Base-by-base conservation (phyloP, 92 coral and sea anemone species). In the Porites evermanni region DNA sequence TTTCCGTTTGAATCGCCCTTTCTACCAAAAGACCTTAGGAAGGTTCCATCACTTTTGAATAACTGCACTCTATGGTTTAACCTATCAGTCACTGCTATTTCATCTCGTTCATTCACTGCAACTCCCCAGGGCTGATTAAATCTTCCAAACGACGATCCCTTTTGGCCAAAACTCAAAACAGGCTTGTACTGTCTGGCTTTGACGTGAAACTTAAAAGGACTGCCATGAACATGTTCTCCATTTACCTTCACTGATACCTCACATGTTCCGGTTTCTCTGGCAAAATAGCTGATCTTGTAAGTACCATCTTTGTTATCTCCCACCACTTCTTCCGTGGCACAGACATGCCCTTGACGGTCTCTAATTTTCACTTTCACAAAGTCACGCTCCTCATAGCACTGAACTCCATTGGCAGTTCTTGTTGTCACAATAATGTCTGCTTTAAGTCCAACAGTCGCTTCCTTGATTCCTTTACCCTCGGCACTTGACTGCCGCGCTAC, bases 171-270 rank as follows among this genome's bases (percentile, higher is more conserved):
- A 32, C 72, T 65, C 60, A 82, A 66, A 26, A 82, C 79, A 8
- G 83, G 83, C n/a, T 56, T 79, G 58, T 64, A 88, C 67, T 74
- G 78, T 82, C 91, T 75, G 65, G 88, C 83, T 70, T 82, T 67
- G 21, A 88, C 83, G 75, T 70, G 70, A 58, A 76, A 58, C 12
- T 67, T 38, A 73, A 88, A 88, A 0, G 91, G 91, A 24, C 91
- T 88, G n/a, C 86, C 91, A 26, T 26, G 82, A 47, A 80, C 81
- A 51, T 81, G 72, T n/a, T 82, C 72, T 54, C 63, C 70, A 19
- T 64, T 71, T 29, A 88, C 91, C n/a, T 71, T 74, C 59, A 88
- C 83, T 7, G 47, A 56, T 64, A 71, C 51, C 44, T 71, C 54
- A 32, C 76, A 85, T 24, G 26, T 13, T n/a, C 88, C 88, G 2